phyloP scores from a whole-genome alignment of 2,888 invertebrate species.

The Habroteleia sp. region DNA sequence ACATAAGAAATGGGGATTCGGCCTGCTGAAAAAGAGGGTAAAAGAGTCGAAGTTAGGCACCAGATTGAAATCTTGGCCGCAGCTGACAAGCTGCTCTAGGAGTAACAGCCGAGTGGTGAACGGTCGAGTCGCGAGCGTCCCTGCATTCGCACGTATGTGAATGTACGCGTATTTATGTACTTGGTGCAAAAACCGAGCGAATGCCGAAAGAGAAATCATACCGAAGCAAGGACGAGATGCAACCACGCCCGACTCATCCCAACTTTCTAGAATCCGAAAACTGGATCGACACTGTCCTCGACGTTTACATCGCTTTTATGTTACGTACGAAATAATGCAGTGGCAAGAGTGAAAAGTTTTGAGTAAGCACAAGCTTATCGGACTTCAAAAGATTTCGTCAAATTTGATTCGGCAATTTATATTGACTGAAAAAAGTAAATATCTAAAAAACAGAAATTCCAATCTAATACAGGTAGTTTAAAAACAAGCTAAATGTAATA shows the following conservation, averaged over 20 bases:
- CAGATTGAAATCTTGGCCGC: constrained; percentile 71
- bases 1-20: constrained; percentile 28
- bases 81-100: constrained; percentile 63
- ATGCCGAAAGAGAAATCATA: constrained; percentile 80
- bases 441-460: too few species aligned
- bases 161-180: constrained; percentile 43
- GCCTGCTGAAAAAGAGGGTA: constrained; percentile 47
- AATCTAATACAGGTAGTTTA: too few species aligned
- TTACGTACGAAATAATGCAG: constrained; percentile 42
- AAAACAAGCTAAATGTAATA: too few species aligned
- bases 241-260: constrained; percentile 79
- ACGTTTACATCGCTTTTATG: constrained; percentile 62
- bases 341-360: constrained; percentile 7
- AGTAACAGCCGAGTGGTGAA: constrained; percentile 50
- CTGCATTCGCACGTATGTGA: constrained; percentile 26
- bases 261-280: constrained; percentile 81
- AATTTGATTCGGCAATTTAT: too few species aligned
- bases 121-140: constrained; percentile 23
- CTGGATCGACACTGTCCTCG: constrained; percentile 77
- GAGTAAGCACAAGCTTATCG: neutral
- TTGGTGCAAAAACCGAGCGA: constrained; percentile 64
- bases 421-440: too few species aligned
- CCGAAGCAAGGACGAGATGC: constrained; percentile 78
- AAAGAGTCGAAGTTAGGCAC: constrained; percentile 28
- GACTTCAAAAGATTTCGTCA: neutral